These are phyloP conservation scores for Anguilla obscura DNA, from an alignment of 2,797 vertebrate species.

Conservation along the genomic window DNA sequence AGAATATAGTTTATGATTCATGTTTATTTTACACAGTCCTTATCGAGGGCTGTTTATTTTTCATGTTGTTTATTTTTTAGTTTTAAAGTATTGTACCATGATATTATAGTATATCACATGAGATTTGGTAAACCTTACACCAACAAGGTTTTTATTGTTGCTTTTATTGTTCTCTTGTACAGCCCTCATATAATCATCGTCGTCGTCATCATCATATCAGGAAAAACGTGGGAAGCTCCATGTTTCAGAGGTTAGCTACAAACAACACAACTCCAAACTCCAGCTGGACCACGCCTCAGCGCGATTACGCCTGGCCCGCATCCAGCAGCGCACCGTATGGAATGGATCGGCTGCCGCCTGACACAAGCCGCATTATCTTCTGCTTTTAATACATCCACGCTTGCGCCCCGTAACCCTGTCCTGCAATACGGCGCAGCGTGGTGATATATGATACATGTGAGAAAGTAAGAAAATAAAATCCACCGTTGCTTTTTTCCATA, in stretches of 20 bases:
- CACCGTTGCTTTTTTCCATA: neutral
- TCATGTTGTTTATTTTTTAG: neutral
- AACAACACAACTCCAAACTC: neutral
- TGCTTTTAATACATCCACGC: neutral
- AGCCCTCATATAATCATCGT: neutral
- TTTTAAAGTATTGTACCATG: neutral
- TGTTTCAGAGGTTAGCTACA: neutral
- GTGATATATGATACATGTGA: constrained; percentile 14
- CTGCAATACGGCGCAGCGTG: neutral
- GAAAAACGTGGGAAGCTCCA: neutral
- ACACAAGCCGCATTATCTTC: neutral
- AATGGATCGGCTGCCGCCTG: neutral
- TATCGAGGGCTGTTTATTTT: too few species aligned
- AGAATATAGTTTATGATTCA: too few species aligned
- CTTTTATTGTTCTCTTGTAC: neutral
- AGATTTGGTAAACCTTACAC: too few species aligned
- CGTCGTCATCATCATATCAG: neutral
- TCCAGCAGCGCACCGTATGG: constrained; percentile 15
- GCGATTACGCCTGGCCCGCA: constrained; percentile 27
- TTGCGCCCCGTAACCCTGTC: neutral
- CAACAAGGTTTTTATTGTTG: neutral
- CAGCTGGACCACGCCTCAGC: constrained; percentile 15
- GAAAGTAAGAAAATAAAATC: constrained; percentile 17
- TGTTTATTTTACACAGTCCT: too few species aligned
- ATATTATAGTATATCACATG: too few species aligned